phyloP scores from a whole-genome alignment of 2,113 vertebrate species.

The Syngnathus scovelli region DNA sequence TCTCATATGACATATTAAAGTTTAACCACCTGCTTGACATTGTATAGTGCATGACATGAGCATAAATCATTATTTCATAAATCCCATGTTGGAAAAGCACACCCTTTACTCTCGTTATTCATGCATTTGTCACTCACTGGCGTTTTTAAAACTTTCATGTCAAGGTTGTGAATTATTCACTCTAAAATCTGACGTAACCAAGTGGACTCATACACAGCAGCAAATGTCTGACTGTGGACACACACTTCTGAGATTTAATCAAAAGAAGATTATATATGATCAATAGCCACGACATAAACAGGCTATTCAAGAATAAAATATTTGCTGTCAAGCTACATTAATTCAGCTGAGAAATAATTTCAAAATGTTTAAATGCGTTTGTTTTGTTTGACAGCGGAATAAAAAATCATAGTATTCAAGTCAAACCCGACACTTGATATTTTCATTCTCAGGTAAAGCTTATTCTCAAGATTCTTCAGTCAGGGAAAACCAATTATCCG shows the following conservation, averaged over 20 bases:
- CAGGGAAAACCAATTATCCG: slow-evolving; percentile 44
- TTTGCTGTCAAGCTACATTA: neutral
- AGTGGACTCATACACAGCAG: slow-evolving; percentile 11
- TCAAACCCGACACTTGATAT: neutral
- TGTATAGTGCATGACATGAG: slow-evolving; percentile 8
- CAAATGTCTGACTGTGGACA: slow-evolving; percentile 27
- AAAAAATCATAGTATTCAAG: neutral
- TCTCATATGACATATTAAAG: slow-evolving; percentile 39
- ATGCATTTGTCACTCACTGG: slow-evolving; percentile 32
- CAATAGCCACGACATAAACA: no score
- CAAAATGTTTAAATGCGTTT: neutral
- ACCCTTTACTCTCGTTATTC: slow-evolving; percentile 30
- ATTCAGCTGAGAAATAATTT: neutral
- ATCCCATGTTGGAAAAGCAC: slow-evolving; percentile 43
- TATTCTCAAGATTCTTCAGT: slow-evolving; percentile 17
- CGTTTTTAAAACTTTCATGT: slow-evolving; percentile 52
- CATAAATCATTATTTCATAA: slow-evolving; percentile 21
- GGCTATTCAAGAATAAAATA: neutral
- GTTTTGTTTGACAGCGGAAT: neutral
- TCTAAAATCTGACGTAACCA: slow-evolving; percentile 22
- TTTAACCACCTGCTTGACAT: slow-evolving; percentile 38
- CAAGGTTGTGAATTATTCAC: slow-evolving; percentile 49
- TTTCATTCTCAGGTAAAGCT: slow-evolving; percentile 16
- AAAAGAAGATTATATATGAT: no score
- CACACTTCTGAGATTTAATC: neutral